Evolutionary conservation across 2,888 invertebrate species (phyloP).

Genomic region (Nephrocerus scutellatus): DNA sequence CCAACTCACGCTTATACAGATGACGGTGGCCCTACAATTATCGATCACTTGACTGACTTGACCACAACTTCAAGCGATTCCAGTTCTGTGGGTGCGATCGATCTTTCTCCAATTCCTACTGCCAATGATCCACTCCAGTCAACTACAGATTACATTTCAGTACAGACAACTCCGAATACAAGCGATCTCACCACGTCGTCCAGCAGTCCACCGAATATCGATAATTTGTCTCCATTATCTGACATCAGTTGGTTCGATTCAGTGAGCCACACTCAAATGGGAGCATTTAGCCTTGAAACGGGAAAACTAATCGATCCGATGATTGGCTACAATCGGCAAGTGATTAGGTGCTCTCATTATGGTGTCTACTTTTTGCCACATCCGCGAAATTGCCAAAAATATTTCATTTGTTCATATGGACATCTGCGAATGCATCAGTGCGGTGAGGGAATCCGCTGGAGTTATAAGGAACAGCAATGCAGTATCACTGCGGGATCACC

Average conservation of each 20-base stretch:
- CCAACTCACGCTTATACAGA: no score
- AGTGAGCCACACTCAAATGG: slow-evolving; percentile 25
- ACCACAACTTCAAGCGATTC: no score
- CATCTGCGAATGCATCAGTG: slow-evolving; percentile 39
- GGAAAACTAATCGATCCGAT: slow-evolving; percentile 31
- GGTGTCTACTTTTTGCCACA: slow-evolving; percentile 44
- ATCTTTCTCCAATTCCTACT: no score
- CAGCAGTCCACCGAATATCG: slow-evolving; percentile 3
- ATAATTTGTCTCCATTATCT: no score
- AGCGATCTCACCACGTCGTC: neutral
- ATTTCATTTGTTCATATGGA: slow-evolving; percentile 41
- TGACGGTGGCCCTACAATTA: no score
- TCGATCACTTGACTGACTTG: no score
- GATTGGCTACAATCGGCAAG: slow-evolving; percentile 32
- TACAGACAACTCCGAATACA: neutral
- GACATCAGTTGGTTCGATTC: slow-evolving; percentile 14
- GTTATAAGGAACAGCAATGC: slow-evolving; percentile 33
- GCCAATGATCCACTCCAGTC: no score
- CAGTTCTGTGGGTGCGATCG: no score
- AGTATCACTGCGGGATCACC: slow-evolving; percentile 24
- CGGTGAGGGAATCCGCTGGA: slow-evolving; percentile 36
- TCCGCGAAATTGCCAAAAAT: slow-evolving; percentile 35
- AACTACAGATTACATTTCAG: no score
- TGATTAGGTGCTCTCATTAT: slow-evolving; percentile 36
- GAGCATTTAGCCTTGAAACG: slow-evolving; percentile 31